Evolutionary conservation across 2,888 invertebrate genomes (phyloP).

Genomic region (Drosophila pseudotalamancana): DNA sequence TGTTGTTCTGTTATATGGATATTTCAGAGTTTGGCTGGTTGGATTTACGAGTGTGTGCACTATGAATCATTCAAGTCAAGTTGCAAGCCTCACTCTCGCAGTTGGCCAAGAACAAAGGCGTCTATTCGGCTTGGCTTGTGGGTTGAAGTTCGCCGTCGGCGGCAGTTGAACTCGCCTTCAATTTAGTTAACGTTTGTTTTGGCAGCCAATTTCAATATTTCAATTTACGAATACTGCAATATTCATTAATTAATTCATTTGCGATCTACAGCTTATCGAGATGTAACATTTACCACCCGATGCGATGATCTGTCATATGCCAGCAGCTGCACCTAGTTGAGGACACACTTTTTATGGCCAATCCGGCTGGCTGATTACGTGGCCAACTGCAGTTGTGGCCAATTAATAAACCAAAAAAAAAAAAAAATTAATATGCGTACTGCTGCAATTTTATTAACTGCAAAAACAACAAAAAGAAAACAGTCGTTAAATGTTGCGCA

Average conservation of each 20-base stretch:
- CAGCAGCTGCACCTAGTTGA: slow-evolving; percentile 39
- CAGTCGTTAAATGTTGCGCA: slow-evolving; percentile 68
- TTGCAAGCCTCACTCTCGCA: slow-evolving; percentile 22
- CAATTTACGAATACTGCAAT: too few relatives aligned
- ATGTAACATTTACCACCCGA: slow-evolving; percentile 38
- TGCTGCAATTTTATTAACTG: slow-evolving; percentile 52
- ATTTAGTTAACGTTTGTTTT: slow-evolving; percentile 6
- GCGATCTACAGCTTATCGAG: slow-evolving; percentile 33
- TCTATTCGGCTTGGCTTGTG: slow-evolving; percentile 42
- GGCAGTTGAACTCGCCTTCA: slow-evolving; percentile 57
- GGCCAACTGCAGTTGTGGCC: slow-evolving; percentile 38
- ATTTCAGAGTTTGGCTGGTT: slow-evolving; percentile 38
- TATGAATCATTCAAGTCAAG: slow-evolving; percentile 45
- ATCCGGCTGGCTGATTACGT: slow-evolving; percentile 57
- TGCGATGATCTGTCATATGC: slow-evolving; percentile 8
- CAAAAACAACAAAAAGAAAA: slow-evolving; percentile 36
- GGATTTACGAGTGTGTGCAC: slow-evolving; percentile 28
- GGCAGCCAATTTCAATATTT: slow-evolving; percentile 18
- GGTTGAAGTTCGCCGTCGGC: slow-evolving; percentile 70
- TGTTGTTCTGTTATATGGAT: slow-evolving; percentile 26
- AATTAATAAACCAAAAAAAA: slow-evolving; percentile 63
- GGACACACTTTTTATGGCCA: slow-evolving; percentile 71
- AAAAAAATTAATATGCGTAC: slow-evolving; percentile 32
- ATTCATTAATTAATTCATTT: slow-evolving; percentile 72
- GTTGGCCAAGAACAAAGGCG: slow-evolving; percentile 49